A percentile compares a stretch with the other conserved stretches of the same genome.
Conservation (phyloP, 1,140 invertebrate species). For the Hetaerina americana region DNA sequence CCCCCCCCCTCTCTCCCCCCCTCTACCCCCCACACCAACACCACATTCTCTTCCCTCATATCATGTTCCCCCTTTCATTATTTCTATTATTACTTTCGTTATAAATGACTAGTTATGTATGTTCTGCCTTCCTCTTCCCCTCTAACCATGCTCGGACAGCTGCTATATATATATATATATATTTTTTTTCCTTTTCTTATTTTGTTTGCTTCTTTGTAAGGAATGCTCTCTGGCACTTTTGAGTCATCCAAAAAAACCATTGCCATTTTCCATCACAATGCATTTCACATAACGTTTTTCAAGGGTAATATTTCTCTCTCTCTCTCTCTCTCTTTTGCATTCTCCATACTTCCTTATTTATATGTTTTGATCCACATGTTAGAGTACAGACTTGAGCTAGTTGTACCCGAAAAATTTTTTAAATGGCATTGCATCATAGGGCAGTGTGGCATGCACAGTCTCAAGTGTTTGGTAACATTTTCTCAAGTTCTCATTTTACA, state of each 20-base stretch:
- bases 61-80: not conserved
- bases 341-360: not conserved
- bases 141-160: not conserved
- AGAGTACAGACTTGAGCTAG: too few species aligned
- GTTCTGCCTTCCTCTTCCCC: not conserved
- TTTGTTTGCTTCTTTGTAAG: not conserved
- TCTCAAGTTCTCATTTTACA: not conserved
- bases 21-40: not conserved
- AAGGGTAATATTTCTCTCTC: too few species aligned
- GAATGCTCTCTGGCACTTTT: not conserved
- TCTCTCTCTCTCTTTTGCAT: not conserved
- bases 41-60: not conserved
- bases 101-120: too few species aligned
- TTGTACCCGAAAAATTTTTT: too few species aligned
- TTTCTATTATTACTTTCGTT: not conserved
- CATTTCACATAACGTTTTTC: not conserved
- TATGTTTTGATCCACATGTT: too few species aligned
- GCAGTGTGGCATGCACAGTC: not conserved
- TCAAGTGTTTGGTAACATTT: not conserved
- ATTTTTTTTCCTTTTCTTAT: too few species aligned
- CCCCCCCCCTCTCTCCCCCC: too few species aligned
- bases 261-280: not conserved
- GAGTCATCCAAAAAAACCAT: not conserved
- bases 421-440: not conserved
- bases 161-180: slow-evolving; percentile 2